These are phyloP conservation scores for Brachyistius frenatus DNA, from an alignment of 2,113 vertebrate species.

Conservation along the genomic window DNA sequence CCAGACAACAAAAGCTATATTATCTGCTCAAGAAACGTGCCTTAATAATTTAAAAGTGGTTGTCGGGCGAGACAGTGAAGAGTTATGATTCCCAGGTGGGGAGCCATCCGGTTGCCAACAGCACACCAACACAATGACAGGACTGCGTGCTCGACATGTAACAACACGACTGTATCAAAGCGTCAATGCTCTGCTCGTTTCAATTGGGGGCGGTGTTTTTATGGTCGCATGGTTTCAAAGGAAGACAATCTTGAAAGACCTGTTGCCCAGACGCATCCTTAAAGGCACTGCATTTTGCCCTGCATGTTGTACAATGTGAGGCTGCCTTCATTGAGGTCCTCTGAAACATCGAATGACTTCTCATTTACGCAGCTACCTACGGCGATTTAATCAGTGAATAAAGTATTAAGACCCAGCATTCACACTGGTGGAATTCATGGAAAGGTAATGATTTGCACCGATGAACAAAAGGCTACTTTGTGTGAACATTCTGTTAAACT, in stretches of 20 bases:
- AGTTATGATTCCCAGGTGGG: constrained; percentile 45
- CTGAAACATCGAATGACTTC: not conserved
- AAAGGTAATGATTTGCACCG: constrained; percentile 6
- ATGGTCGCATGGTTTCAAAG: constrained; percentile 31
- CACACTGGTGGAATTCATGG: not conserved
- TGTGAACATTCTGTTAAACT: not conserved
- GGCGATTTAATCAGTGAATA: constrained; percentile 1
- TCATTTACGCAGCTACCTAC: not conserved
- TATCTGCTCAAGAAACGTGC: constrained; percentile 12
- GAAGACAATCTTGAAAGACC: constrained; percentile 36
- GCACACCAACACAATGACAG: constrained; percentile 29
- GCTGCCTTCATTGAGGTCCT: constrained; percentile 15
- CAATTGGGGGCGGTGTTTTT: constrained; percentile 5
- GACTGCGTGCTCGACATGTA: constrained; percentile 35
- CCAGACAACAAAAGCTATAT: constrained; percentile 1
- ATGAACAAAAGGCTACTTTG: constrained; percentile 5
- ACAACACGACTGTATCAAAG: constrained; percentile 44
- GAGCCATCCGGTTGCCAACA: constrained; percentile 36
- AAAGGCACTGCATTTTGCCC: constrained; percentile 9
- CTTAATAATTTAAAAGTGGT: not conserved
- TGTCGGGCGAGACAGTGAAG: not conserved
- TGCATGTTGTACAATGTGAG: not conserved
- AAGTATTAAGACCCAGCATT: constrained; percentile 19
- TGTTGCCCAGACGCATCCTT: constrained; percentile 41
- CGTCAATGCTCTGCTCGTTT: constrained; percentile 6